Evolutionary conservation across 35 echinoderm and acorn worm genomes (phyloP), one percentile per base, ranked within the genome.

Genomic region (Diadema setosum): DNA sequence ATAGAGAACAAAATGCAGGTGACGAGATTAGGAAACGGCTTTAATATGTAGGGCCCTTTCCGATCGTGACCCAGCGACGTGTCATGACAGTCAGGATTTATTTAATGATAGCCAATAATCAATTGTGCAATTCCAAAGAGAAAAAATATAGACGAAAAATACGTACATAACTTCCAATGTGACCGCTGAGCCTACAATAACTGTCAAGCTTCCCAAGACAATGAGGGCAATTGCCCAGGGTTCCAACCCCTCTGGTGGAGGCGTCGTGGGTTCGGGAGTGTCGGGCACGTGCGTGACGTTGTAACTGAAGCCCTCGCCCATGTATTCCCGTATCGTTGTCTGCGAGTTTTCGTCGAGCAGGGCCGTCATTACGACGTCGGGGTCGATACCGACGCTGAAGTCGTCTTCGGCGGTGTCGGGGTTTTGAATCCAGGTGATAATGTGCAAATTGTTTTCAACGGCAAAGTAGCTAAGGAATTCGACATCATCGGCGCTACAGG

Each of bases 391-490:
- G 21, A 44, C 25, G 73, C 29, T 20, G 73, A 78, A 11, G 73
- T 78, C 73, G n/a, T 78, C 73, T n/a, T 39, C 43, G 24, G 26
- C 37, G 15, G 39, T 73, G 37, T 25, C 75, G 29, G 64, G 61
- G 24, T 87, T 70, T 16, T 35, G 40, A 6, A 87, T 48, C 85
- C 85, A 87, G 5, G 64, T 87, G 61, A 70, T 70, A 36, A 87
- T 87, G 39, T 87, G 63, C 31, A 87, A 65, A 44, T 87, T 42
- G 45, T 40, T 45, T 16, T 48, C 85, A 9, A 48, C 63, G 42
- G 42, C 46, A 31, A 37, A 75, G 65, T 45, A 40, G 45, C 35
- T 20, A 7, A 87, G 42, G 29, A 74, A 87, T 4, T 73, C 63
- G 18, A 87, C 85, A 34, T 87, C 85, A 5, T 31, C 43, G n/a